Evolutionary conservation across 2,888 invertebrate genomes (phyloP).

Genomic region (Bimastos eiseni): DNA sequence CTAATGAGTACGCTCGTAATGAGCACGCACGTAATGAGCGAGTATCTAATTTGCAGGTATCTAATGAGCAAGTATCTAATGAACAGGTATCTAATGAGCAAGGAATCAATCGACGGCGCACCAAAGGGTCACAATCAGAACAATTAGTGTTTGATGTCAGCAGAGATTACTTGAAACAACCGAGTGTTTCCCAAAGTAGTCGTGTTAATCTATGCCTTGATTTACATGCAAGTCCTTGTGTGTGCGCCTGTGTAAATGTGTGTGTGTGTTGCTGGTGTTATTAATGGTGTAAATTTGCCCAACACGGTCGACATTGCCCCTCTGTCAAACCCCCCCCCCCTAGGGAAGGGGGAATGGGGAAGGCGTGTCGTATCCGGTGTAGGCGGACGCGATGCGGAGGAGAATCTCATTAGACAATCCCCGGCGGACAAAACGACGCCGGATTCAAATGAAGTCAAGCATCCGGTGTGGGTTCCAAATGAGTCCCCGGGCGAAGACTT

Average conservation of each 20-base stretch:
- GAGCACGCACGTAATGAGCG: too few relatives aligned
- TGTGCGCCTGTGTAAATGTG: neutral
- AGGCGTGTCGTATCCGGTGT: neutral
- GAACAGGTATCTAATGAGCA: too few relatives aligned
- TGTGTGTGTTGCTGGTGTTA: neutral
- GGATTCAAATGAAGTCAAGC: neutral
- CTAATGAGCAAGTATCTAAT: too few relatives aligned
- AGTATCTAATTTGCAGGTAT: too few relatives aligned
- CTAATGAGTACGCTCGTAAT: too few relatives aligned
- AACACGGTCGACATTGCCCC: neutral
- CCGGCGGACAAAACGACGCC: neutral
- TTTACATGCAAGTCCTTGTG: neutral
- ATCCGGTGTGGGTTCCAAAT: too few relatives aligned
- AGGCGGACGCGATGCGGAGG: neutral
- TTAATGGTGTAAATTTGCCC: neutral
- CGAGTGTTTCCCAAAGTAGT: neutral
- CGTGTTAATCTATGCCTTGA: neutral
- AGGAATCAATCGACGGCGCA: neutral
- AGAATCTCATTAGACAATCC: neutral
- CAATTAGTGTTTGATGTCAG: neutral
- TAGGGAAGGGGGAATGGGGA: neutral
- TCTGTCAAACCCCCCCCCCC: too few relatives aligned
- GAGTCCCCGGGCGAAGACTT: too few relatives aligned
- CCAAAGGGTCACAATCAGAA: too few relatives aligned
- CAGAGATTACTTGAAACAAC: neutral